These are phyloP conservation scores for Troides helena DNA, from an alignment of 2,888 invertebrate species.

Conservation along the genomic window DNA sequence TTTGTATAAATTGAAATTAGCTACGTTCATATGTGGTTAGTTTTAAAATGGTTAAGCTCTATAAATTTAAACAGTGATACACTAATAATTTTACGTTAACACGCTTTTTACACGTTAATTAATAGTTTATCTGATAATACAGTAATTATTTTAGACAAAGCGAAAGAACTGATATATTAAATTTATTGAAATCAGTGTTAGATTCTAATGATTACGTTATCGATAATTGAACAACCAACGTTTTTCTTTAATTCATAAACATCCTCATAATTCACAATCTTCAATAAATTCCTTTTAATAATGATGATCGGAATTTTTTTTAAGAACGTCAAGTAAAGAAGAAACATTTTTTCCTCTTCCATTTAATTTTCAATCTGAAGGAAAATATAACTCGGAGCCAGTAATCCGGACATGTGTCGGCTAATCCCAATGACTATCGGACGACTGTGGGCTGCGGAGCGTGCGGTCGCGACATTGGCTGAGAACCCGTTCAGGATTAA, in stretches of 20 bases:
- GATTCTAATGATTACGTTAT: not conserved
- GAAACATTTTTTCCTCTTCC: conserved; percentile 10
- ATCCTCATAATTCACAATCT: too few relatives aligned
- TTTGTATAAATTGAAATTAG: conserved; percentile 30
- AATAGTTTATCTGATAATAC: not conserved
- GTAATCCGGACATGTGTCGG: conserved; percentile 35
- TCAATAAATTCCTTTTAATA: not conserved
- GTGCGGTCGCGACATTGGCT: conserved; percentile 37
- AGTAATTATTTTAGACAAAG: not conserved
- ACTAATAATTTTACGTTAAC: conserved; percentile 8
- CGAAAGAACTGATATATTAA: not conserved
- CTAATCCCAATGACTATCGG: conserved; percentile 34
- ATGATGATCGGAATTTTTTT: not conserved
- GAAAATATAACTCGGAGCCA: conserved; percentile 8
- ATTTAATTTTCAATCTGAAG: conserved; percentile 24
- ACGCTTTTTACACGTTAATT: not conserved
- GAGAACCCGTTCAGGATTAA: conserved; percentile 36
- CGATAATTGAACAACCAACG: not conserved
- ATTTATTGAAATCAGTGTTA: too few relatives aligned
- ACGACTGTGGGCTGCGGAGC: conserved; percentile 26
- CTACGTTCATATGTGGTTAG: conserved; percentile 18
- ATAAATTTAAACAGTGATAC: conserved; percentile 21
- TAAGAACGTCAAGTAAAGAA: not conserved
- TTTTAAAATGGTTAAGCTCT: conserved; percentile 22
- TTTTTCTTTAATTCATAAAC: not conserved